These are phyloP conservation scores for Cancer borealis DNA, from an alignment of 2,888 invertebrate genomes.

Conservation along the genomic window DNA sequence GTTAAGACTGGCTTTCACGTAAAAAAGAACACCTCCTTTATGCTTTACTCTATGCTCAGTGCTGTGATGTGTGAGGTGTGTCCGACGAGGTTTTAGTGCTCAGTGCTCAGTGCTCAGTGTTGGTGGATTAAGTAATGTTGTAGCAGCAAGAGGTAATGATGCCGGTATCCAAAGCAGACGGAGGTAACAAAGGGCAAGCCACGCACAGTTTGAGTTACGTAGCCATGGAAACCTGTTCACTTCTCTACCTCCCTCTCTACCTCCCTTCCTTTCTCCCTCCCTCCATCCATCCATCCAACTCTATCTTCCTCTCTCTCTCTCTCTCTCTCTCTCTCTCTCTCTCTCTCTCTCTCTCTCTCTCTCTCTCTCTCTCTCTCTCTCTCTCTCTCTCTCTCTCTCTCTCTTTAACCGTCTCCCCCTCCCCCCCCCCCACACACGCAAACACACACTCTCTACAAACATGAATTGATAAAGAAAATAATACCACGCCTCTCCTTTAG, in stretches of 20 bases:
- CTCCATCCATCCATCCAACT: background rate
- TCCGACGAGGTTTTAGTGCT: background rate
- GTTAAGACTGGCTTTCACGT: too few relatives aligned
- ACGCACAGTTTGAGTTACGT: constrained; percentile 4
- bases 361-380: constrained; percentile 1
- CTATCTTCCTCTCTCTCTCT: background rate
- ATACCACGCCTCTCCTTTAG: background rate
- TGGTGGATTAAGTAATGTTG: background rate
- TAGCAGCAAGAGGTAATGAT: background rate
- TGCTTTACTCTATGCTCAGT: background rate
- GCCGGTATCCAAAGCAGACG: background rate
- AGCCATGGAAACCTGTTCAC: constrained; percentile 27
- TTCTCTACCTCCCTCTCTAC: background rate
- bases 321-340: background rate
- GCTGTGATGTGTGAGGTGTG: background rate
- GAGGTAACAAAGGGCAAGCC: background rate
- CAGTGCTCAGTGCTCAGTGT: background rate
- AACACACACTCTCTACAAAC: background rate
- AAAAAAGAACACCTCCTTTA: too few relatives aligned
- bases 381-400: constrained; percentile 13
- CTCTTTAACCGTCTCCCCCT: background rate
- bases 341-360: constrained; percentile 7
- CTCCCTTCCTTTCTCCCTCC: background rate
- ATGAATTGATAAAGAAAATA: background rate
- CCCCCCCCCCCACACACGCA: background rate